These are phyloP conservation scores for Hassar affinis DNA, from an alignment of 2,113 vertebrate genomes.

Conservation along the genomic window DNA sequence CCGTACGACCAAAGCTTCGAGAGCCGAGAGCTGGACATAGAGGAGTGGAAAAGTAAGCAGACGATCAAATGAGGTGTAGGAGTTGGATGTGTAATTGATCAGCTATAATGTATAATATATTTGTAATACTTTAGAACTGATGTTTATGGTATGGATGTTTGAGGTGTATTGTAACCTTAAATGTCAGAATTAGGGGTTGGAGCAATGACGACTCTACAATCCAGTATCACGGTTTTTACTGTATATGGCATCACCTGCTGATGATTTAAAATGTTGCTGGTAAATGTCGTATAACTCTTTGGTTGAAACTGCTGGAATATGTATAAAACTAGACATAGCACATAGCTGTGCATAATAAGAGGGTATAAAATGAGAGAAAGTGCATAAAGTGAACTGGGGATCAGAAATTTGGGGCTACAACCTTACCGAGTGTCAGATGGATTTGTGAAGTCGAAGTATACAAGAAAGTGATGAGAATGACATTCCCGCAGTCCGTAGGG, in stretches of 20 bases:
- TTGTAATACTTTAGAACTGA: background rate
- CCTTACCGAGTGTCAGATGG: too few relatives aligned
- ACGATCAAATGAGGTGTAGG: background rate
- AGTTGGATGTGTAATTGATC: background rate
- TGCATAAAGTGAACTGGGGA: too few relatives aligned
- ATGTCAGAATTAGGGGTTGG: background rate
- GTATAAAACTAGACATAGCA: background rate
- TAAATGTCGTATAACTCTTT: background rate
- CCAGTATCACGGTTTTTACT: background rate
- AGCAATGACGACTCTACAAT: background rate
- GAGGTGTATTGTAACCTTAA: background rate
- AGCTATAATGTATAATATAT: background rate
- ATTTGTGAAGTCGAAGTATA: too few relatives aligned
- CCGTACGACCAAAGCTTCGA: conserved; percentile 98
- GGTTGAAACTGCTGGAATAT: background rate
- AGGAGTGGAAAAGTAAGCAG: conserved; percentile 95
- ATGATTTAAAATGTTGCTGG: background rate
- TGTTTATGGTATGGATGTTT: background rate
- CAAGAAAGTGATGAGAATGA: too few relatives aligned
- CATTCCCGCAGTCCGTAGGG: too few relatives aligned
- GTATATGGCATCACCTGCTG: background rate
- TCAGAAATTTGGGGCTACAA: too few relatives aligned
- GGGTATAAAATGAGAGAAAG: too few relatives aligned
- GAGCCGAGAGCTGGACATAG: conserved; percentile 92
- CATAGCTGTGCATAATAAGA: too few relatives aligned